Percentiles rank a stretch among this genome's conserved stretches.
These are phyloP conservation scores for Branchinecta lynchi DNA, from an alignment of 1,140 invertebrate genomes.

Conservation along the genomic window DNA sequence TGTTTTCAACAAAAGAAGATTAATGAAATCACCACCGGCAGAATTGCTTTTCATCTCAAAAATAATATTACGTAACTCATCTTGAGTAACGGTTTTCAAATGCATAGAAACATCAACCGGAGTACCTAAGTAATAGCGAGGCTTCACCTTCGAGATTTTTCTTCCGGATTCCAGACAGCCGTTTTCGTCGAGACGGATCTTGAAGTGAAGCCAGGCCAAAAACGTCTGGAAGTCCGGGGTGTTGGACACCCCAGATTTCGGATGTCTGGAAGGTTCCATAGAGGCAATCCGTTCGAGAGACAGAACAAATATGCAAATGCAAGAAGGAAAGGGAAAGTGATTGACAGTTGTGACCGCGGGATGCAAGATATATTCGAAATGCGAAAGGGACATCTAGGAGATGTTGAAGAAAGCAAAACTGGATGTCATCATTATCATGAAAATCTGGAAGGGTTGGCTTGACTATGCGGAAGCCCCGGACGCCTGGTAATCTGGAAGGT, in stretches of 20 bases:
- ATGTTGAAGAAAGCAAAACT: too few species aligned
- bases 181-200: too few species aligned
- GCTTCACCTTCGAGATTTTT: too few species aligned
- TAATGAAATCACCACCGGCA: conserved; percentile 2
- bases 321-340: neutral
- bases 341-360: neutral
- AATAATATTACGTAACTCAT: conserved; percentile 2
- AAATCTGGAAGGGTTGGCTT: too few species aligned
- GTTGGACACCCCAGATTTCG: neutral
- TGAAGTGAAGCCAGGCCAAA: too few species aligned
- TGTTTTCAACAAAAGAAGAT: conserved; percentile 2
- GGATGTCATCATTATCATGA: too few species aligned
- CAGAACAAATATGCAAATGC: too few species aligned
- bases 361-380: neutral
- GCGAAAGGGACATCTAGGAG: too few species aligned
- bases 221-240: neutral
- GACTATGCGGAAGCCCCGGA: too few species aligned
- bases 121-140: neutral
- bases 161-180: too few species aligned
- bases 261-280: too few species aligned
- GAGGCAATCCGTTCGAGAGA: too few species aligned
- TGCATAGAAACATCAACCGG: conserved; percentile 5
- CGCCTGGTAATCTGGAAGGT: neutral
- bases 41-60: conserved; percentile 5
- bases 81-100: neutral